Base-by-base conservation (phyloP, 1,140 invertebrate genomes). In the Hypsibius dujardini region DNA sequence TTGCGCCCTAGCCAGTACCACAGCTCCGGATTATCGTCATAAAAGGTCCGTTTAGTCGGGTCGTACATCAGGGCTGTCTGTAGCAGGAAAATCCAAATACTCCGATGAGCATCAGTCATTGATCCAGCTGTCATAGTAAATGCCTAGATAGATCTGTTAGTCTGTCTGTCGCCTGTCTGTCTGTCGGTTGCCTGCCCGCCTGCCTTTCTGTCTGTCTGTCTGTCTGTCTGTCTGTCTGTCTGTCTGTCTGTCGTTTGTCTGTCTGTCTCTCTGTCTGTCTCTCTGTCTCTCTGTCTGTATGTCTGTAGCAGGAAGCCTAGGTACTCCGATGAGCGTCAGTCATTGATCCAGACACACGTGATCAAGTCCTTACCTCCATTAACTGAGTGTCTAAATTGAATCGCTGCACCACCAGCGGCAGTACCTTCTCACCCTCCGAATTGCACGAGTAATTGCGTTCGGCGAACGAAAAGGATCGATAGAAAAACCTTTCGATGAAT, bases 1-100 rank as follows among this genome's bases (percentile, higher is more conserved):
- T 67, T 67, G 12, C 62, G 12, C 3, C 42, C 42, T 12, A 67
- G 12, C 62, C 62, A 67, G 62, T 67, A 67, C 62, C 62, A 67
- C 62, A 67, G 42, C 3, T 67, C 62, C 12, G 12, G 12, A 15
- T 56, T 56, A n/a, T 12, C 50, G n/a, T n/a, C 50, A 56, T 56
- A 56, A 56, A 56, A 56, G 7, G 7, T 56, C 50, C 7, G 7
- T 56, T 7, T n/a, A 7, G n/a, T n/a, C 7, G 50, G 7, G n/a
- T 56, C 50, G 50, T 12, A 56, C 50, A 56, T n/a, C 50, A 56
- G 7, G 50, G 50, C 50, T n/a, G 50, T 7, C 50, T 56, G n/a
- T 0, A n/a, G n/a, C 7, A 56, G 7, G n/a, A 56, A 12, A 56
- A 28, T 28, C 7, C 50, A 56, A 7, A 56, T 56, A 56, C n/a